Conservation (phyloP, 2,888 invertebrate genomes). For the Blomia tropicalis region DNA sequence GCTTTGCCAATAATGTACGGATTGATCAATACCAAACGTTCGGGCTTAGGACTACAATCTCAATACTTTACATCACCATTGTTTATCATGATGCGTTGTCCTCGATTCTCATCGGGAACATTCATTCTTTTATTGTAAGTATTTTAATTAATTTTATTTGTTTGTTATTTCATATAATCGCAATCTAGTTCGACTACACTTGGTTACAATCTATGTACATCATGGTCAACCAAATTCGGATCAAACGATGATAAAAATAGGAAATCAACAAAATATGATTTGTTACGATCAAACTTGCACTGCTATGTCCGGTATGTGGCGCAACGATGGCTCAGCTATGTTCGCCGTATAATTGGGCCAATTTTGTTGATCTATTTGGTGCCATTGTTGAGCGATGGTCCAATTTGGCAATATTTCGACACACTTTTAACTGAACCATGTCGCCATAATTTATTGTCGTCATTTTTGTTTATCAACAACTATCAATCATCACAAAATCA, state of each 20-base stretch:
- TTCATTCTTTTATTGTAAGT: not conserved
- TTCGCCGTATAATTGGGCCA: slow-evolving; percentile 19
- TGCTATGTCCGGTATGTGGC: too few relatives aligned
- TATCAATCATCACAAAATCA: not conserved
- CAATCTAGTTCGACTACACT: not conserved
- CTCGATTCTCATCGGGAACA: not conserved
- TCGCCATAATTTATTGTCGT: not conserved
- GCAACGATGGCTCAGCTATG: slow-evolving; percentile 14
- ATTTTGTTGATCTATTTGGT: slow-evolving; percentile 16
- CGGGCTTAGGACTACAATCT: not conserved
- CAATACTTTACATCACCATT: slow-evolving; percentile 9
- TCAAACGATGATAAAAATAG: slow-evolving; percentile 1
- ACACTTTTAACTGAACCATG: slow-evolving; percentile 17
- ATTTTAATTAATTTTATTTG: not conserved
- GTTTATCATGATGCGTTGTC: slow-evolving; percentile 12
- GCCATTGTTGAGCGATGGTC: slow-evolving; percentile 17
- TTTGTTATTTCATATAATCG: not conserved
- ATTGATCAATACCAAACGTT: slow-evolving; percentile 5
- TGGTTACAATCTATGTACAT: slow-evolving; percentile 10
- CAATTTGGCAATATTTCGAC: slow-evolving; percentile 21
- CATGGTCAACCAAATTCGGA: slow-evolving; percentile 9
- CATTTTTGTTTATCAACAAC: slow-evolving; percentile 10
- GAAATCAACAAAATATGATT: too few relatives aligned
- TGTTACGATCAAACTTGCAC: too few relatives aligned
- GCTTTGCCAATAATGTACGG: slow-evolving; percentile 15